Evolutionary conservation across 2,113 vertebrate species (phyloP), one percentile per base, ranked within the genome.

Genomic region (Rhegmatorhina hoffmannsi): DNA sequence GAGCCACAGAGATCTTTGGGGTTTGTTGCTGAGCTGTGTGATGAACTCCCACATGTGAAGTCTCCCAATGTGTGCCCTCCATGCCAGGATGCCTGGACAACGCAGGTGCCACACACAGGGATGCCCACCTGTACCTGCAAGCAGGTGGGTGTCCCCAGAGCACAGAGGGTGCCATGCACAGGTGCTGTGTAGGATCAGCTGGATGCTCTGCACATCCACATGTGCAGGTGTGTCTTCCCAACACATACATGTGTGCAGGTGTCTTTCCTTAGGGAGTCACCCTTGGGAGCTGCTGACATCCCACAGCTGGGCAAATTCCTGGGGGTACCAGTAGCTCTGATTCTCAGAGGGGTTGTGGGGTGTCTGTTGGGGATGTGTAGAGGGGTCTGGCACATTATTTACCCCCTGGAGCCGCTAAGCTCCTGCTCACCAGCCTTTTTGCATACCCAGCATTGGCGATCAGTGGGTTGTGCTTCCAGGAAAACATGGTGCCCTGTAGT

Each of bases 201-300:
- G 46, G 20, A 10, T 76, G 38, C 56, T 64, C 53, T 17, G 36
- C 4, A 1, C 31, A 13, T 5, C 14, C 4, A 0, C 2, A 2
- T 2, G 3, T 7, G 77, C 77, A 40, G 23, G 2, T 24, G 44
- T 19, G 16, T 9, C 47, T 34, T 55, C 56, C 69, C 34, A 43
- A 4, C 33, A 5, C 7, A 0, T 13, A 19, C 7, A 0, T 11
- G 14, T 1, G 19, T 19, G 13, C 46, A 20, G 11, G 5, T 34
- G 38, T 10, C 66, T 34, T 23, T 46, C 53, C 31, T 64, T 2
- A 36, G 34, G 55, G 63, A 69, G 31, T 38, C 38, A 56, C 18
- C 62, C n/a, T 10, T 9, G 72, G 49, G 40, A 88, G 53, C 62
- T 50, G 44, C 70, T 52, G 73, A 18, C 36, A n/a, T 26, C 24